A percentile compares a stretch with the other conserved stretches of the same genome.
phyloP scores from a whole-genome alignment of 2,888 invertebrate species.

The Cotesia congregata region DNA sequence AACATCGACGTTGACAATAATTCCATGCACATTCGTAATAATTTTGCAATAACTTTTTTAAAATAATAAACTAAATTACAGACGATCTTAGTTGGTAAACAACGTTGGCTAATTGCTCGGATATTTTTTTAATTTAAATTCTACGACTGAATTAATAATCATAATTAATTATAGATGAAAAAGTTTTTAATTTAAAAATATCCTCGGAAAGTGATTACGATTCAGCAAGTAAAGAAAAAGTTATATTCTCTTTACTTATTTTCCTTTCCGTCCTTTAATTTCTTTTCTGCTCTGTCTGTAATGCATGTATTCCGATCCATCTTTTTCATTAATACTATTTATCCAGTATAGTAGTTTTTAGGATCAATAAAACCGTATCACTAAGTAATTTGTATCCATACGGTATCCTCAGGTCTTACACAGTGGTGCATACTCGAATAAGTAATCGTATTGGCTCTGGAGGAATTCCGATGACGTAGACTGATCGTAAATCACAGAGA shows the following conservation, averaged over 20 bases:
- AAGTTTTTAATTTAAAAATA: slow-evolving; percentile 4
- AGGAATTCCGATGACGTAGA: slow-evolving; percentile 43
- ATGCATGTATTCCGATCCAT: not conserved
- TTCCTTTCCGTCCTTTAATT: not conserved
- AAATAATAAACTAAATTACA: not conserved
- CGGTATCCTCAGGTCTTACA: slow-evolving; percentile 5
- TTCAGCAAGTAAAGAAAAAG: slow-evolving; percentile 12
- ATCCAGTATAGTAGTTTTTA: not conserved
- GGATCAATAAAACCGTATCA: slow-evolving; percentile 31
- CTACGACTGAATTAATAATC: slow-evolving; percentile 10
- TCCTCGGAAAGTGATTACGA: slow-evolving; percentile 12
- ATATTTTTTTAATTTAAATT: slow-evolving; percentile 4
- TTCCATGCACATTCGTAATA: not conserved
- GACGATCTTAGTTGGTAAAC: too few relatives aligned
- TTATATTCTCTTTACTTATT: not conserved
- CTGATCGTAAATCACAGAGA: slow-evolving; percentile 42
- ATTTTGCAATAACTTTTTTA: slow-evolving; percentile 1
- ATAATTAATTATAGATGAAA: not conserved
- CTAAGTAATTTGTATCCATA: slow-evolving; percentile 32
- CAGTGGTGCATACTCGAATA: slow-evolving; percentile 11
- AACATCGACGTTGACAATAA: not conserved
- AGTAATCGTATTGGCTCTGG: slow-evolving; percentile 17
- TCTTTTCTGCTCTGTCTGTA: not conserved
- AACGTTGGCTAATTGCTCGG: not conserved
- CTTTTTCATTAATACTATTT: not conserved